Evolutionary conservation across 2,113 vertebrate genomes (phyloP), one percentile per base, ranked within the genome.

Genomic region (Lipophrys pholis): DNA sequence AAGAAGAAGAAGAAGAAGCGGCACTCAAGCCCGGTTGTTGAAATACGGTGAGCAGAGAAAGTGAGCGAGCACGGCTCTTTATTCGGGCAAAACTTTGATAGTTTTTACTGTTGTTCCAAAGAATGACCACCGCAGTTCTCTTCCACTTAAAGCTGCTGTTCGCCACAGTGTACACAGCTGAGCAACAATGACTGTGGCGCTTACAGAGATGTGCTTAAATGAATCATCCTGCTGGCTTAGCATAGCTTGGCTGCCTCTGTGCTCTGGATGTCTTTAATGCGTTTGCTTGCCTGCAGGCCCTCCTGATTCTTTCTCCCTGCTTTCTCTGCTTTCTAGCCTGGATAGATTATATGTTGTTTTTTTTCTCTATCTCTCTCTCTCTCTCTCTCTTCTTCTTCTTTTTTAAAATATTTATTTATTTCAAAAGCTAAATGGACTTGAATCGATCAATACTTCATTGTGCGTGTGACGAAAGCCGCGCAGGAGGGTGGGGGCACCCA

Each of bases 401-500:
- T 76, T 59, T 61, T 68, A 30, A 67, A 56, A 62, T 79, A 73
- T 86, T 75, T 91, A 78, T 78, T 65, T 75, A 90, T 91, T 92
- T 92, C 71, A 90, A 89, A 92, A 90, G 87, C 84, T 83, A 93
- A 92, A 93, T 90, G 86, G 91, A 92, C 92, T 92, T 81, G 87
- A 93, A 93, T 93, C 83, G 88, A 94, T 94, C 93, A 90, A 88
- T 93, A 89, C 92, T 77, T 92, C 86, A 90, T 91, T 93, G 91
- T 92, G 81, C 8, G 85, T 90, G 86, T 91, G 88, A 92, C 87
- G 90, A 90, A 92, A 91, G 85, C 83, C 53, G 77, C 53, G 54
- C 65, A 17, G 73, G 79, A 77, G 76, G 70, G 21, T 30, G 21
- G 64, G 76, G 73, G 83, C 42, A 57, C 69, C 86, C 87, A 86